phyloP scores from a whole-genome alignment of 2,113 vertebrate species.

The Eptesicus fuscus region DNA sequence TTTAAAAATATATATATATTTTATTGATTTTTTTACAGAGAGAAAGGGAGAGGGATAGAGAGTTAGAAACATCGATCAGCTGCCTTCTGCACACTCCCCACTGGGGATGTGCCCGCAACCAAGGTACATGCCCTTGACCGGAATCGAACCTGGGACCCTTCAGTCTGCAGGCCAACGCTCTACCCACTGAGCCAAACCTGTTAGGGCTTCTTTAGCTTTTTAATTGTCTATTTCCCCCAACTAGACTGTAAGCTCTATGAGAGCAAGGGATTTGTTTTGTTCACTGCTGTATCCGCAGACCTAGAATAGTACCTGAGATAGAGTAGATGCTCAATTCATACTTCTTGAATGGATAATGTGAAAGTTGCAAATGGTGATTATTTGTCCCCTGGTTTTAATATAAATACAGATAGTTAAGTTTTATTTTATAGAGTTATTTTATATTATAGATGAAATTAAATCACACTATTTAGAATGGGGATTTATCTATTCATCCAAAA shows the following conservation, averaged over 20 bases:
- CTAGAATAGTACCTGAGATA: not conserved
- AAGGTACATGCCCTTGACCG: too few relatives aligned
- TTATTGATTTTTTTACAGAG: too few relatives aligned
- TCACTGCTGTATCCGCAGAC: not conserved
- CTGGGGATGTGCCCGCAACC: too few relatives aligned
- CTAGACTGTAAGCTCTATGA: not conserved
- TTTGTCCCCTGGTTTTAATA: not conserved
- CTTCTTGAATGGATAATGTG: not conserved
- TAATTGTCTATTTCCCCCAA: not conserved
- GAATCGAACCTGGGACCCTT: too few relatives aligned
- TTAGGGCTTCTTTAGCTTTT: not conserved
- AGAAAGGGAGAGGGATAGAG: too few relatives aligned
- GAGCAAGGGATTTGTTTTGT: not conserved
- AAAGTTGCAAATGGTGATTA: not conserved
- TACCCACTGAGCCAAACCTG: too few relatives aligned
- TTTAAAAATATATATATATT: too few relatives aligned
- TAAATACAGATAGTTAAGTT: not conserved
- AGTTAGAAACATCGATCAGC: too few relatives aligned
- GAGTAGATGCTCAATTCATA: not conserved
- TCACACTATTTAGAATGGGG: not conserved
- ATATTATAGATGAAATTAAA: not conserved
- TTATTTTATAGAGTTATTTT: not conserved
- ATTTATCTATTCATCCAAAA: not conserved
- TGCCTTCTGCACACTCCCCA: too few relatives aligned
- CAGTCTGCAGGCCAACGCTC: too few relatives aligned